Evolutionary conservation across 2,797 vertebrate species (phyloP).

Genomic region (Enteromius unitaeniatus): DNA sequence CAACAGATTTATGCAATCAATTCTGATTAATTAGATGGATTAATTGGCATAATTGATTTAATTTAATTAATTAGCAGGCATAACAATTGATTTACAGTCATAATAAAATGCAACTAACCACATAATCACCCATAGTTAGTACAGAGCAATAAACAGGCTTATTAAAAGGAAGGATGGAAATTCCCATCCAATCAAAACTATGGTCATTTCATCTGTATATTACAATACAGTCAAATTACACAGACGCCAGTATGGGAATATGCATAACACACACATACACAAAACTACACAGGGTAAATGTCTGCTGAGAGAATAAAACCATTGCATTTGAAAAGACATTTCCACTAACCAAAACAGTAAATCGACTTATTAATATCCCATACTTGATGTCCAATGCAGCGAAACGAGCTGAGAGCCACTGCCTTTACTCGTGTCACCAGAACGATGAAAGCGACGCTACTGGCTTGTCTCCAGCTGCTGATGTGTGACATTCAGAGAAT

Average conservation of each 20-base stretch:
- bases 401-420: background rate
- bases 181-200: background rate
- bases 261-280: background rate
- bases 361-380: background rate
- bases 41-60: background rate
- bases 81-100: background rate
- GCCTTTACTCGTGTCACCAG: slow-evolving; percentile 1
- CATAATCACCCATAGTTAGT: background rate
- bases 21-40: background rate
- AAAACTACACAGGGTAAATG: background rate
- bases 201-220: background rate
- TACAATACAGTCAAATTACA: background rate
- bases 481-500: slow-evolving; percentile 41
- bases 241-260: background rate
- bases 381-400: background rate
- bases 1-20: background rate
- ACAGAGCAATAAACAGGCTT: background rate
- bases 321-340: background rate
- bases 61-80: background rate
- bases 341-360: background rate
- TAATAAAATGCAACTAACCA: background rate
- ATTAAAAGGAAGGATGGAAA: background rate
- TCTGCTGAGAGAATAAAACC: slow-evolving; percentile 9
- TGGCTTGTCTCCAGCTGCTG: slow-evolving; percentile 34
- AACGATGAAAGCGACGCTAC: slow-evolving; percentile 26